These are phyloP conservation scores for Phocoena phocoena DNA, from an alignment of 2,113 vertebrate genomes.

Conservation along the genomic window DNA sequence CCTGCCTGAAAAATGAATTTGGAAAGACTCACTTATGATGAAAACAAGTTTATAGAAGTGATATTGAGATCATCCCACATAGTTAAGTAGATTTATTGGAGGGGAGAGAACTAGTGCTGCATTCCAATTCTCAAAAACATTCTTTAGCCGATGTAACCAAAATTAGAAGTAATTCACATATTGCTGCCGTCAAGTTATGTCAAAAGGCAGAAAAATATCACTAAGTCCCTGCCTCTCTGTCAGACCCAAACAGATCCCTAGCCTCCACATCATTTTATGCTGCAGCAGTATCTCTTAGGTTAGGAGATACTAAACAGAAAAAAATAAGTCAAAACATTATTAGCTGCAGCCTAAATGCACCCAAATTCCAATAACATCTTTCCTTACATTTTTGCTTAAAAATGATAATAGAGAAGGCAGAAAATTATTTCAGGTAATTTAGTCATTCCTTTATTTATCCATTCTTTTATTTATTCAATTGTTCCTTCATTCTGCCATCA, in stretches of 20 bases:
- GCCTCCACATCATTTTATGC: neutral
- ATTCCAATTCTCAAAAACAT: slow-evolving; percentile 41
- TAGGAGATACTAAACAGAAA: neutral
- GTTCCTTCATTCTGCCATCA: neutral
- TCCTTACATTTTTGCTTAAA: neutral
- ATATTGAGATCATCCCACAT: slow-evolving; percentile 21
- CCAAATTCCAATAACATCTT: neutral
- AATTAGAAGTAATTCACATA: slow-evolving; percentile 42
- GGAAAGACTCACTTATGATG: neutral
- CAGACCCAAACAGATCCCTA: neutral
- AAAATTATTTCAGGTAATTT: neutral
- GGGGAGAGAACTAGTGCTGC: neutral
- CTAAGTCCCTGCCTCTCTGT: neutral
- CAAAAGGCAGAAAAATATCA: slow-evolving; percentile 1
- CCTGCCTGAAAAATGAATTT: slow-evolving; percentile 34
- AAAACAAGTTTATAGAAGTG: slow-evolving; percentile 20
- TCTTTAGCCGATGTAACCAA: neutral
- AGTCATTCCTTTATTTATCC: neutral
- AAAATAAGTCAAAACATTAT: neutral
- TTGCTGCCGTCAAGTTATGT: neutral
- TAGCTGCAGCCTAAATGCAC: neutral
- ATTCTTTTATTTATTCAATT: slow-evolving; percentile 15
- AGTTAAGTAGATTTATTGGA: slow-evolving; percentile 37
- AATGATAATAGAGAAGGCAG: neutral
- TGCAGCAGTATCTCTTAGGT: neutral